Evolutionary conservation across 2,888 invertebrate species (phyloP), one percentile per base, ranked within the genome.

Genomic region (Hyposoter dolosus): DNA sequence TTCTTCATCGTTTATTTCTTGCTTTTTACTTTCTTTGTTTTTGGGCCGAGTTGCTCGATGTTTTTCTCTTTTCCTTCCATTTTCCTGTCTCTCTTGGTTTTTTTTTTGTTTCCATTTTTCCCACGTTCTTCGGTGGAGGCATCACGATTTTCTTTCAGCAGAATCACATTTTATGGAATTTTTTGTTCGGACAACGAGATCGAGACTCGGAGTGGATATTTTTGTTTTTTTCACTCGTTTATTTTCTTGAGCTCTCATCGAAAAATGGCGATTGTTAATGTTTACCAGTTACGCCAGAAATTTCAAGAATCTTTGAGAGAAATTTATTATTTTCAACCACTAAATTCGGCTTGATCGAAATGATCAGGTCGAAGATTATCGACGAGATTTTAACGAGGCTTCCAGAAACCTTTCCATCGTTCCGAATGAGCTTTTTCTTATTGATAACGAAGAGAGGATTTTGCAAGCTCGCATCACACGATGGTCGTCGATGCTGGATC

Each of bases 11-110:
- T 28, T 47, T 69, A n/a, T 60, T 45, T 71, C 40, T 53, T 81
- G n/a, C 32, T 47, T 72, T 89, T 91, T 88, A 89, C 87, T 88
- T 87, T 88, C 88, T 88, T 88, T 87, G 88, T 90, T 85, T 86
- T 79, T 78, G 80, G 45, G 53, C 43, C 66, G 69, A 65, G 19
- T 65, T 82, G 63, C 0, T 84, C 47, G 47, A 66, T 83, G 69
- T 76, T 76, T 88, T 65, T 68, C 80, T 43, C 71, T 68, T 76
- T 77, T 85, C 74, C 50, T 77, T 35, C 19, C 1, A 15, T 71
- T 15, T 19, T 19, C 45, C 19, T 53, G 19, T n/a, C 19, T 74
- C 60, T 43, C 17, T 40, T 12, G 40, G 17, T 28, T 28, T 45
- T n/a, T 45, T 32, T 32, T 17, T 71, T 12, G 7, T 32, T 50